A percentile compares a stretch with the other conserved stretches of the same genome.
Conservation (phyloP, 2,797 vertebrate genomes). For the Coreius guichenoti region DNA sequence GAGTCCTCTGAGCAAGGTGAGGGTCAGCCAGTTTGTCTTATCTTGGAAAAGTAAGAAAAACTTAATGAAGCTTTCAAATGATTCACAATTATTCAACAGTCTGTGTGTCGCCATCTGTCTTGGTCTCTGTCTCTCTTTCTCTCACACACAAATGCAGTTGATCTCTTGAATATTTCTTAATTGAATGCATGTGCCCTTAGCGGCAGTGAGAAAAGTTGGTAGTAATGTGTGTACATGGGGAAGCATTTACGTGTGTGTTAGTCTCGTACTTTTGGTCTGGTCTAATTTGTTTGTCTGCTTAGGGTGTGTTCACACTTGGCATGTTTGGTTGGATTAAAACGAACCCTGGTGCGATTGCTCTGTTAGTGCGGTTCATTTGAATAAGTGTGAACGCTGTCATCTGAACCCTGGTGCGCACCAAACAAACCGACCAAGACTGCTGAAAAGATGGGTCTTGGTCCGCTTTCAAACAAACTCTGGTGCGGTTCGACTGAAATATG, state of each 20-base stretch:
- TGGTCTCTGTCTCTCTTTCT: neutral
- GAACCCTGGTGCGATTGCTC: too few species aligned
- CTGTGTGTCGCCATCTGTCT: neutral
- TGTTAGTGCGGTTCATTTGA: too few species aligned
- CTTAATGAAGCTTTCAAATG: neutral
- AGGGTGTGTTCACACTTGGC: too few species aligned
- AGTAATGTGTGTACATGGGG: neutral
- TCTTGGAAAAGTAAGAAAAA: neutral
- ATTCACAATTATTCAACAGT: neutral
- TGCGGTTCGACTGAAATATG: too few species aligned
- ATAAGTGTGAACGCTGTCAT: too few species aligned
- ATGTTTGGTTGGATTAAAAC: too few species aligned
- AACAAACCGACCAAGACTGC: too few species aligned
- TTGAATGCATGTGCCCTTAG: slow-evolving; percentile 13
- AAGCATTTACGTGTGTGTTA: neutral
- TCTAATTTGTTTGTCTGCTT: neutral
- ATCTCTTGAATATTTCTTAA: neutral
- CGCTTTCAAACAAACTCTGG: too few species aligned
- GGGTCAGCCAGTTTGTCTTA: slow-evolving; percentile 10
- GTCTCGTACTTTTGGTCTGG: neutral
- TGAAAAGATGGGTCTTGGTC: too few species aligned
- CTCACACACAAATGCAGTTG: neutral
- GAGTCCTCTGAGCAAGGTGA: slow-evolving; percentile 79
- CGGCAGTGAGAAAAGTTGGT: slow-evolving; percentile 40
- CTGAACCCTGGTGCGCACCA: too few species aligned